Evolutionary conservation across 2,113 vertebrate genomes (phyloP).

Genomic region (Nothobranchius furzeri): DNA sequence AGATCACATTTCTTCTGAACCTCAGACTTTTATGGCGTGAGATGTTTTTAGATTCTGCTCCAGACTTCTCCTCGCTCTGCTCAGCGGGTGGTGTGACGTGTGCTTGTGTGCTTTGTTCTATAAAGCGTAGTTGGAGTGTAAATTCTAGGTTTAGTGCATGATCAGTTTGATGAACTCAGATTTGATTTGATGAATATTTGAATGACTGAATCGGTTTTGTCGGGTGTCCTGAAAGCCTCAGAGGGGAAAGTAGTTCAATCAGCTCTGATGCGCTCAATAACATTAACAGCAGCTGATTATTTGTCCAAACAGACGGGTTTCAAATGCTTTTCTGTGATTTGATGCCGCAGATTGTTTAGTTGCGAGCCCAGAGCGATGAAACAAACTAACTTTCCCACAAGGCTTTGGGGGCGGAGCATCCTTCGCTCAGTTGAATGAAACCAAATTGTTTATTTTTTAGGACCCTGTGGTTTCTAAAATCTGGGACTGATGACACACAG

Average conservation of each 20-base stretch:
- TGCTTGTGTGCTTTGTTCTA: slow-evolving; percentile 52
- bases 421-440: slow-evolving; percentile 67
- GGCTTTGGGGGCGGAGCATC: slow-evolving; percentile 62
- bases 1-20: too few relatives aligned
- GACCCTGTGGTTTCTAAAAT: slow-evolving; percentile 87
- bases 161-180: slow-evolving; percentile 60
- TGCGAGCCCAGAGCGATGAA: slow-evolving; percentile 10
- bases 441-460: slow-evolving; percentile 83
- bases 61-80: slow-evolving; percentile 22
- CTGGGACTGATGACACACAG: slow-evolving; percentile 85
- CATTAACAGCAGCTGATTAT: too few relatives aligned
- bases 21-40: too few relatives aligned
- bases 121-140: background rate
- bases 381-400: slow-evolving; percentile 64
- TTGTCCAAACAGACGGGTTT: too few relatives aligned
- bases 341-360: background rate
- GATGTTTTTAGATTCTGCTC: background rate
- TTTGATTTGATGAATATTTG: slow-evolving; percentile 45
- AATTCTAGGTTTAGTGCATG: slow-evolving; percentile 72
- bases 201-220: slow-evolving; percentile 57
- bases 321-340: too few relatives aligned
- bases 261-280: too few relatives aligned
- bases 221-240: slow-evolving; percentile 64
- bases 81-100: slow-evolving; percentile 48
- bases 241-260: slow-evolving; percentile 48